These are phyloP conservation scores for Acleris literana DNA, from an alignment of 2,888 invertebrate genomes.

Conservation along the genomic window DNA sequence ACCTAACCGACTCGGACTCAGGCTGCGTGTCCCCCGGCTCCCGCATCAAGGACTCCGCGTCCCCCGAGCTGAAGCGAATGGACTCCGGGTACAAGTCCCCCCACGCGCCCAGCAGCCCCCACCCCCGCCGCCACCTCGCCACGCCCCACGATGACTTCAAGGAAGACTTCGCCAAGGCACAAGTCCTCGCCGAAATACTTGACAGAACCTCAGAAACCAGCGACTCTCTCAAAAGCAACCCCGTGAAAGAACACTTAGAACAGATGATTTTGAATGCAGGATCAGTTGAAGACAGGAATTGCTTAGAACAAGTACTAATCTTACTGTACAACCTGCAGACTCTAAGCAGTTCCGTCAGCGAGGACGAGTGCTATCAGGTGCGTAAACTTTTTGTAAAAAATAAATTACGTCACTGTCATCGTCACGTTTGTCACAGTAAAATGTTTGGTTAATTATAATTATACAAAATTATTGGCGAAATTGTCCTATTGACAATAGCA, in stretches of 20 bases:
- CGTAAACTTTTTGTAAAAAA: conserved; percentile 40
- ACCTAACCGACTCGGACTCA: conserved; percentile 80
- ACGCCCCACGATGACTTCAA: conserved; percentile 76
- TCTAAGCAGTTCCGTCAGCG: conserved; percentile 80
- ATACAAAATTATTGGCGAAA: no score
- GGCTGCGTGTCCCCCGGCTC: conserved; percentile 82
- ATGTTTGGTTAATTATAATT: not conserved
- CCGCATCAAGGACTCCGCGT: conserved; percentile 80
- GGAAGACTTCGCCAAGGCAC: conserved; percentile 79
- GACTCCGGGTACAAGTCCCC: conserved; percentile 82
- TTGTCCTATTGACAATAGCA: no score
- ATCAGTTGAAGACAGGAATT: conserved; percentile 83
- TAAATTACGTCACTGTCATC: conserved; percentile 16
- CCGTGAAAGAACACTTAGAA: conserved; percentile 78
- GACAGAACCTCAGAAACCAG: conserved; percentile 74
- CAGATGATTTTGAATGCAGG: conserved; percentile 79
- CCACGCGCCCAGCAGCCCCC: conserved; percentile 70
- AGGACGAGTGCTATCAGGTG: conserved; percentile 83
- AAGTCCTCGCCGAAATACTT: conserved; percentile 73
- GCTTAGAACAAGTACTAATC: conserved; percentile 85
- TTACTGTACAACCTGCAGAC: conserved; percentile 85
- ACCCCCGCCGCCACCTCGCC: conserved; percentile 64
- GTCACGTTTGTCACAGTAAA: conserved; percentile 14
- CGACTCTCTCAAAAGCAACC: conserved; percentile 75
- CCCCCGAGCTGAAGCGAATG: conserved; percentile 80